phyloP scores from a whole-genome alignment of 2,797 vertebrate species.

The Pyrocephalus nanus region DNA sequence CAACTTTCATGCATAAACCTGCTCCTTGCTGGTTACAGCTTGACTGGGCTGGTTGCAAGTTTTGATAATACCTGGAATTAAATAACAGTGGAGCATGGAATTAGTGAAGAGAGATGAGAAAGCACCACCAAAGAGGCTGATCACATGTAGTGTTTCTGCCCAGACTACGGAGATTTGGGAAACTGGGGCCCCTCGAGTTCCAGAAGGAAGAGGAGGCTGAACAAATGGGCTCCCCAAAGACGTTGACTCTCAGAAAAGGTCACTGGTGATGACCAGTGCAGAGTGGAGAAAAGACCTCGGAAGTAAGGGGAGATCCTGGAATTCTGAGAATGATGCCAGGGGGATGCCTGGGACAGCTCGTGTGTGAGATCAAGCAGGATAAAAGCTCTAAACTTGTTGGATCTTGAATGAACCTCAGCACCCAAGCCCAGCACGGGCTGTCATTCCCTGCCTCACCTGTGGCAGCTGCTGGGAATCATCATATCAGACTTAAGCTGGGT shows the following conservation, averaged over 20 bases:
- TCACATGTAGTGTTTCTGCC: background rate
- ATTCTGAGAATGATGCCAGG: background rate
- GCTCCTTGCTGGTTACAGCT: background rate
- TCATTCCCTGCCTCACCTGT: background rate
- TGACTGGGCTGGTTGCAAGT: background rate
- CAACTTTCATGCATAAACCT: background rate
- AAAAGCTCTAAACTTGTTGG: background rate
- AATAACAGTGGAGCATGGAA: background rate
- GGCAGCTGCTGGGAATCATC: background rate
- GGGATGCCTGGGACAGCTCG: background rate
- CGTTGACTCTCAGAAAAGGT: background rate
- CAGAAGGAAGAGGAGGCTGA: background rate
- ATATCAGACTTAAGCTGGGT: too few species aligned
- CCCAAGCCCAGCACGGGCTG: background rate
- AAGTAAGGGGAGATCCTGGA: background rate
- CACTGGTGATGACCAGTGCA: background rate
- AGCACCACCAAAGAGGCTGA: background rate
- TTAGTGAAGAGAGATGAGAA: background rate
- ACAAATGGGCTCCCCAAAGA: background rate
- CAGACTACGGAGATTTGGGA: background rate
- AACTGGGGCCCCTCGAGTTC: background rate
- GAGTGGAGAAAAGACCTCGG: background rate
- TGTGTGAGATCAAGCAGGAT: background rate
- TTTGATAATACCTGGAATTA: background rate
- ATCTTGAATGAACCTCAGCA: background rate